Evolutionary conservation across 2,888 invertebrate genomes (phyloP), one percentile per base, ranked within the genome.

Genomic region (Suillia variegata): DNA sequence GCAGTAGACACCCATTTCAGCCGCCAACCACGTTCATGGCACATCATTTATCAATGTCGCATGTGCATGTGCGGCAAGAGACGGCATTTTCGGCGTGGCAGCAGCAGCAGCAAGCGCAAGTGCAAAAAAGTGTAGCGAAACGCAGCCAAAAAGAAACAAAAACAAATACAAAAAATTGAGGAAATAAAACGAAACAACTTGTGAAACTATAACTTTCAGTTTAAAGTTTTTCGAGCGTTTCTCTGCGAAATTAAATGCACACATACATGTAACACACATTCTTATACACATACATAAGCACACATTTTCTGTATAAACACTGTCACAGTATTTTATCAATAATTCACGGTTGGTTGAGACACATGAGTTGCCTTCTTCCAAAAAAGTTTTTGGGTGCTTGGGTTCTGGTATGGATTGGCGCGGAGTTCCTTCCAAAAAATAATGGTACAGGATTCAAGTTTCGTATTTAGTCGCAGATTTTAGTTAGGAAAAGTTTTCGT

Each of bases 281-380:
- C 38, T 6, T 26, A 13, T n/a, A 38, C 38, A 5, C 18, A 45
- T 20, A 20, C 45, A 3, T n/a, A n/a, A 4, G 13, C 45, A 4
- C 13, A 3, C 45, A 13, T 20, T 45, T 6, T 18, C 45, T 38
- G 12, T 13, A 45, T 45, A 45, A 45, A 45, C 13, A 45, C 45
- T 45, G 45, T 45, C 45, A 17, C 17, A 45, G 45, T 45, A 20
- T 45, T 45, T 45, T 45, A 45, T 45, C 45, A 45, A 45, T 45
- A 20, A 45, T 45, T 45, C 45, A 45, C 45, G 18, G 17, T 45
- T 45, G 17, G 45, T 20, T 45, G 45, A 45, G 45, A 45, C 45
- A 45, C 45, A 38, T 38, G 6, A 8, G 38, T 5, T 13, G 38
- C 38, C 38, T n/a, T 38, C 38, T 38, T 38, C n/a, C n/a, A n/a